These are phyloP conservation scores for Molossus alvarezi DNA, from an alignment of 2,797 vertebrate species.

Conservation along the genomic window DNA sequence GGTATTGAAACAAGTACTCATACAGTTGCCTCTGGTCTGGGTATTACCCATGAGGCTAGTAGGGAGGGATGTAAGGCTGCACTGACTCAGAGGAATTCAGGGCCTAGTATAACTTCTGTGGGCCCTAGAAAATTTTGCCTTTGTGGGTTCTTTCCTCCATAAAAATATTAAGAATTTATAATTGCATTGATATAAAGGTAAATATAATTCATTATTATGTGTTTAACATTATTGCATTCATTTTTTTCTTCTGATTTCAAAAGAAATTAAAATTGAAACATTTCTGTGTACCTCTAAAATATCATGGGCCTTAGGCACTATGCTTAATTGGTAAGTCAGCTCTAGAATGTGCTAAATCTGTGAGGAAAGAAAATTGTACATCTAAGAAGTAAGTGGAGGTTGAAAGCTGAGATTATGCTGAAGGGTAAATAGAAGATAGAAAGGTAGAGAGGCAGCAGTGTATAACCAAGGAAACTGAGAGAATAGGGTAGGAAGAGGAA, in stretches of 20 bases:
- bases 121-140: constrained; percentile 7
- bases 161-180: constrained; percentile 53
- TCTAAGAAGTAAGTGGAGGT: constrained; percentile 2
- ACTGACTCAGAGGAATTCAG: constrained; percentile 10
- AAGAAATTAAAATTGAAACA: constrained; percentile 52
- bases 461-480: not conserved
- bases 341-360: constrained; percentile 43
- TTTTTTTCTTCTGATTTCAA: constrained; percentile 21
- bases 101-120: not conserved
- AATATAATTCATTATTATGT: constrained; percentile 1
- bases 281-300: constrained; percentile 7
- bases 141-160: constrained; percentile 34
- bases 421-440: not conserved
- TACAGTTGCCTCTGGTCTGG: not conserved
- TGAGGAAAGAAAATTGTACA: not conserved
- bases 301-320: not conserved
- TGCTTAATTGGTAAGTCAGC: not conserved
- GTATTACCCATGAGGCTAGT: not conserved
- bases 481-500: not conserved
- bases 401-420: not conserved
- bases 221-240: constrained; percentile 20
- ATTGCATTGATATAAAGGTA: constrained; percentile 13
- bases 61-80: not conserved
- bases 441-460: not conserved
- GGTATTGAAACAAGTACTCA: constrained; percentile 19